Conservation (phyloP, 2,797 vertebrate species). For the Syngnathus rostellatus region DNA sequence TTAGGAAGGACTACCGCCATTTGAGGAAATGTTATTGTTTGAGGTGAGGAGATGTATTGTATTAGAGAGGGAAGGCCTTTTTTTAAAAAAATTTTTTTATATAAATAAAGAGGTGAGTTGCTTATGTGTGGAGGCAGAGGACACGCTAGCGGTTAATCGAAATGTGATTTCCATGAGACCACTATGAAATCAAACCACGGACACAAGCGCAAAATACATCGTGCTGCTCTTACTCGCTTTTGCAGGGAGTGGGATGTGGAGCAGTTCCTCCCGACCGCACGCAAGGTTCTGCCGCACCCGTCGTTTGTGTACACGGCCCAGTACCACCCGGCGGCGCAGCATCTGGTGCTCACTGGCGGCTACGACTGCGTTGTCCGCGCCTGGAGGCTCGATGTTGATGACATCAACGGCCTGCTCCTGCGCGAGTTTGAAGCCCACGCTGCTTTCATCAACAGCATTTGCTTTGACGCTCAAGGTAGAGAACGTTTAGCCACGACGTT, state of each 20-base stretch:
- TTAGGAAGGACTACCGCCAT: neutral
- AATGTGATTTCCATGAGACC: no score
- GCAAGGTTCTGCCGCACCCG: constrained; percentile 89
- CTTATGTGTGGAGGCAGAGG: constrained; percentile 2
- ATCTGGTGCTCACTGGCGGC: constrained; percentile 83
- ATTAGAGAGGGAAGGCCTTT: no score
- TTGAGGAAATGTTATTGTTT: no score
- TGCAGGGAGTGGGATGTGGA: constrained; percentile 85
- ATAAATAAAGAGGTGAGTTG: neutral
- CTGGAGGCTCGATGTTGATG: constrained; percentile 78
- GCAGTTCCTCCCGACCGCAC: constrained; percentile 64
- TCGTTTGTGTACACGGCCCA: constrained; percentile 89
- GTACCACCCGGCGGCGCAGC: constrained; percentile 78
- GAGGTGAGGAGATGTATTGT: no score
- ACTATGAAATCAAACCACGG: neutral
- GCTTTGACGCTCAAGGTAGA: constrained; percentile 89
- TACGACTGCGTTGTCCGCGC: constrained; percentile 83
- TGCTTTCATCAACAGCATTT: constrained; percentile 86
- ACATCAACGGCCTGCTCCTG: constrained; percentile 79
- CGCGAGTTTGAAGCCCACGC: constrained; percentile 86
- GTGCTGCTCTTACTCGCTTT: neutral
- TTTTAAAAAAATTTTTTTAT: neutral
- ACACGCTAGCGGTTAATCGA: no score
- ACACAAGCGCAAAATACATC: neutral
- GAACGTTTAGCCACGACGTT: neutral